Conservation (phyloP, 2,888 invertebrate genomes). For the Nomada goodeniana region DNA sequence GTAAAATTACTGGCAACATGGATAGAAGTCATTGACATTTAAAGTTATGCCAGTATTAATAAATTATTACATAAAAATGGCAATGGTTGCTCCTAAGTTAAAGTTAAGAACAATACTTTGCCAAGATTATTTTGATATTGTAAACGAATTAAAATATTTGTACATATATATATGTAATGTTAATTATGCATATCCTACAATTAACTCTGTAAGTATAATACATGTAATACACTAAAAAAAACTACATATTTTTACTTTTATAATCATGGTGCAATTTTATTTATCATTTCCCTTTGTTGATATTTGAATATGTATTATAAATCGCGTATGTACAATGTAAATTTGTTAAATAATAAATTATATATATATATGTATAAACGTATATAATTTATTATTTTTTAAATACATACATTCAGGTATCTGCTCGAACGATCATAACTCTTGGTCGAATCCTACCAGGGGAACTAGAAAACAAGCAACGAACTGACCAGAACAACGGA, state of each 20-base stretch:
- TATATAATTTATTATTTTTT: conserved; percentile 2
- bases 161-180: conserved; percentile 55
- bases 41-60: conserved; percentile 52
- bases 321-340: conserved; percentile 5
- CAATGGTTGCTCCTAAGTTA: conserved; percentile 42
- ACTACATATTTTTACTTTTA: conserved; percentile 79
- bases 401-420: no score
- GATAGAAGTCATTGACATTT: conserved; percentile 35
- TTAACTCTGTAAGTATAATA: conserved; percentile 74
- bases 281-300: conserved; percentile 37
- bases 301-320: background rate
- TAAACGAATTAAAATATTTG: conserved; percentile 47
- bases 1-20: conserved; percentile 38
- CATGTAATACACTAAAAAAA: conserved; percentile 76
- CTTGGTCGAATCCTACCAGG: no score
- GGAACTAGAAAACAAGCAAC: no score
- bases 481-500: no score
- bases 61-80: conserved; percentile 56
- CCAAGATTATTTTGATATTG: conserved; percentile 38
- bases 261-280: conserved; percentile 72
- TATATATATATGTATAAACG: conserved; percentile 3
- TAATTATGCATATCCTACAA: conserved; percentile 59
- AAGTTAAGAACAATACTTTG: conserved; percentile 48
- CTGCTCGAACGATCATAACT: no score
- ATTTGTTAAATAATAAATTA: conserved; percentile 15